phyloP scores from a whole-genome alignment of 1,140 invertebrate species.

The Aphaenogaster ashmeadi region DNA sequence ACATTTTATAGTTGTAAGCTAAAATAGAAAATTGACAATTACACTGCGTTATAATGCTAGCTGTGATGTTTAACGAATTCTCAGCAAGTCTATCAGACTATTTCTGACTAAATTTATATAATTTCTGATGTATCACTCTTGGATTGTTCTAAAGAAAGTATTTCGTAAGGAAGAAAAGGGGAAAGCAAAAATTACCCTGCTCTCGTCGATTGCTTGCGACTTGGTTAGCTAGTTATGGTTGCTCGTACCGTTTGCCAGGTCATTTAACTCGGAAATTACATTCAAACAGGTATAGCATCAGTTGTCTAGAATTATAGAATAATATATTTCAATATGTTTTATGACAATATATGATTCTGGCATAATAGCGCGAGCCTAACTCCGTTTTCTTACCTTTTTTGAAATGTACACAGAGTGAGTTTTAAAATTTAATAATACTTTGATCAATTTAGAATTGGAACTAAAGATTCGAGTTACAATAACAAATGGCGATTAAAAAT shows the following conservation, averaged over 20 bases:
- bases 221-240: constrained; percentile 43
- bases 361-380: constrained; percentile 10
- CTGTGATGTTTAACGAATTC: not conserved
- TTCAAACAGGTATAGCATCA: constrained; percentile 51
- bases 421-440: not conserved
- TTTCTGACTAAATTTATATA: not conserved
- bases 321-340: constrained; percentile 47
- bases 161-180: constrained; percentile 40
- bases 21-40: constrained; percentile 5
- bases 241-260: constrained; percentile 44
- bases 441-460: not conserved
- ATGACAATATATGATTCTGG: not conserved
- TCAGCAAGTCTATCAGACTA: not conserved
- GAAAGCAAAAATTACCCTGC: constrained; percentile 54
- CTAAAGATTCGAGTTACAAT: not conserved
- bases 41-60: not conserved
- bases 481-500: not conserved
- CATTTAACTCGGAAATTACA: constrained; percentile 51
- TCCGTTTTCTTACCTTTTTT: not conserved
- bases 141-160: not conserved
- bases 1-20: not conserved
- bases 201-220: constrained; percentile 47
- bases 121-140: not conserved
- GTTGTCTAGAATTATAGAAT: constrained; percentile 58
- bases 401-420: not conserved